Evolutionary conservation across 2,113 vertebrate species (phyloP), one percentile per base, ranked within the genome.

Genomic region (Tetraodon nigroviridis): DNA sequence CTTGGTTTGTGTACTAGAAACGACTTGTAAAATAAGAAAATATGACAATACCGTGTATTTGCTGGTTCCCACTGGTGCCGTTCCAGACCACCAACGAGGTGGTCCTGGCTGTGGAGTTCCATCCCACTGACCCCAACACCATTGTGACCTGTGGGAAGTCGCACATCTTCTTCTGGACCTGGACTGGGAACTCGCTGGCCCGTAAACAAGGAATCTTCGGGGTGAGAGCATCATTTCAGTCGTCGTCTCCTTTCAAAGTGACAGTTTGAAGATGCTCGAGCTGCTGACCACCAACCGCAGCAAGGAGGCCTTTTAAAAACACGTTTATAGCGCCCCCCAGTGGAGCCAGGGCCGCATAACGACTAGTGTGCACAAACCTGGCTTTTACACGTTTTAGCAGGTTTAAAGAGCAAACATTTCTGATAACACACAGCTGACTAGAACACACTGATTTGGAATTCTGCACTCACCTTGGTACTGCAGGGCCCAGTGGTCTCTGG

Each of bases 141-240:
- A 96, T 99, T 44, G 92, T 99, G 77, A 99, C 97, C 11, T 97
- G 94, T 67, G 97, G 97, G n/a, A 99, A 98, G 89, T 97, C 95
- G 55, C 97, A 99, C 88, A 95, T 98, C 79, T 98, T 99, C 90
- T 98, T 99, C 89, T 98, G 97, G 97, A 95, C 94, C 51, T 99
- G 97, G 97, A 92, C 67, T 11, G 93, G 95, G 50, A 94, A 87
- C 81, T 94, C 94, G 0, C 89, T 99, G 80, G 92, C 93, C 56
- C 93, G 94, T 48, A 99, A 99, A 86, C 96, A 98, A 76, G 97
- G 96, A 51, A 95, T 99, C 81, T 98, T 99, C 83, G 97, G 97
- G 90, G 97, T 99, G 89, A 93, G 90, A 0, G 5, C 3, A 7
- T 0, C 0, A 17, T 40, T 57, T 57, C 10, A 4, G 2, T 58